phyloP scores from a whole-genome alignment of 2,888 invertebrate genomes.

The Colletes collaris region DNA sequence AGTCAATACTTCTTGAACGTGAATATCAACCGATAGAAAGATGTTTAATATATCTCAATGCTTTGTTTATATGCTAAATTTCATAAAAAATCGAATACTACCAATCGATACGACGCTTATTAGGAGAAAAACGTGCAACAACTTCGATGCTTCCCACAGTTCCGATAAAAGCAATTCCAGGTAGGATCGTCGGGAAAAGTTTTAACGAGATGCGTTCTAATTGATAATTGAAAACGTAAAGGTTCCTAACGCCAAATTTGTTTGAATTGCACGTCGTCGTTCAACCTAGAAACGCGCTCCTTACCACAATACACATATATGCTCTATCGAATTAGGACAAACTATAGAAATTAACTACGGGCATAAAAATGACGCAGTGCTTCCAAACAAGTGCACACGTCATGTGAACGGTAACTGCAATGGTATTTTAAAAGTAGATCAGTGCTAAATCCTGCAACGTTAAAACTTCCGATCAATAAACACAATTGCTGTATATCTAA shows the following conservation, averaged over 20 bases:
- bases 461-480: slow-evolving; percentile 26
- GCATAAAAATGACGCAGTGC: slow-evolving; percentile 48
- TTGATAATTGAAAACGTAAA: not conserved
- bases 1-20: too few species aligned
- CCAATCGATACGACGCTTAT: too few species aligned
- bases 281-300: slow-evolving; percentile 37
- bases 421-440: slow-evolving; percentile 39
- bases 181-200: not conserved
- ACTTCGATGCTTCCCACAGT: too few species aligned
- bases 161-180: not conserved
- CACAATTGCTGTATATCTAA: not conserved
- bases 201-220: not conserved
- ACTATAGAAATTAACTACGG: slow-evolving; percentile 55
- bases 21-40: too few species aligned
- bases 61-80: too few species aligned
- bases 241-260: slow-evolving; percentile 27
- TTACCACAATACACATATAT: slow-evolving; percentile 3
- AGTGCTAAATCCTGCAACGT: slow-evolving; percentile 6
- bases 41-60: too few species aligned
- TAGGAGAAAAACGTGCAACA: too few species aligned
- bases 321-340: slow-evolving; percentile 49
- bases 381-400: slow-evolving; percentile 39
- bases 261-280: slow-evolving; percentile 24
- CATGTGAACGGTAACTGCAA: slow-evolving; percentile 30
- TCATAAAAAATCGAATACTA: too few species aligned